Evolutionary conservation across 2,113 vertebrate genomes (phyloP).

Genomic region (Sminthopsis crassicaudata): DNA sequence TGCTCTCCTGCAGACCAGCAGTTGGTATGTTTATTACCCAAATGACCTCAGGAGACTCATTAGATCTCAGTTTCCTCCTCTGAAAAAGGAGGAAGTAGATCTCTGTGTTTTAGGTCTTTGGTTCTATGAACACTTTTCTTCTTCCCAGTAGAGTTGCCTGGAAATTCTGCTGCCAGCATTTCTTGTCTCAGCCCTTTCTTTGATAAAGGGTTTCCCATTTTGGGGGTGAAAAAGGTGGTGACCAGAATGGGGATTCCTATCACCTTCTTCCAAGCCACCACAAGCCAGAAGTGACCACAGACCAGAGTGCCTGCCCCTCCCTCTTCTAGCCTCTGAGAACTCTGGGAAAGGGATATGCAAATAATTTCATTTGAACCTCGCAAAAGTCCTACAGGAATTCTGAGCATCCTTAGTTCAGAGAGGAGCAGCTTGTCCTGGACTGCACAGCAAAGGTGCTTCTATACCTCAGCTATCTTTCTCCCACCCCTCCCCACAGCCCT

Average conservation of each 20-base stretch:
- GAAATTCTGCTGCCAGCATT: neutral
- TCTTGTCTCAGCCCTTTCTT: neutral
- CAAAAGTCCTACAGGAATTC: neutral
- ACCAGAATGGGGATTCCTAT: neutral
- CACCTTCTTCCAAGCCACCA: neutral
- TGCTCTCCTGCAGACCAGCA: neutral
- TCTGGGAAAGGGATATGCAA: neutral
- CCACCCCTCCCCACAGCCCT: neutral
- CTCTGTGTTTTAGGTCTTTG: neutral
- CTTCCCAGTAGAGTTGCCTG: neutral
- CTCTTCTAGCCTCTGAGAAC: neutral
- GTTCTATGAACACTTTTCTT: neutral
- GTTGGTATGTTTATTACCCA: neutral
- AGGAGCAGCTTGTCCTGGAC: neutral
- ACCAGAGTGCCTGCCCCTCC: neutral
- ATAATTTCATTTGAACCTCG: neutral
- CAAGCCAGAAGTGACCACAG: neutral
- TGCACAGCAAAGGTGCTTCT: neutral
- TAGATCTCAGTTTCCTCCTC: neutral
- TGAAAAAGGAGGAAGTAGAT: neutral
- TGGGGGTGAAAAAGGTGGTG: neutral
- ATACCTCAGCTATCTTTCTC: neutral
- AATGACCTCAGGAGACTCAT: neutral
- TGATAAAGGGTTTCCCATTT: rapidly evolving
- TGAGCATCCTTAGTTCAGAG: neutral